A percentile compares a stretch with the other conserved stretches of the same genome.
phyloP scores from a whole-genome alignment of 2,797 vertebrate species.

The Paguma larvata region DNA sequence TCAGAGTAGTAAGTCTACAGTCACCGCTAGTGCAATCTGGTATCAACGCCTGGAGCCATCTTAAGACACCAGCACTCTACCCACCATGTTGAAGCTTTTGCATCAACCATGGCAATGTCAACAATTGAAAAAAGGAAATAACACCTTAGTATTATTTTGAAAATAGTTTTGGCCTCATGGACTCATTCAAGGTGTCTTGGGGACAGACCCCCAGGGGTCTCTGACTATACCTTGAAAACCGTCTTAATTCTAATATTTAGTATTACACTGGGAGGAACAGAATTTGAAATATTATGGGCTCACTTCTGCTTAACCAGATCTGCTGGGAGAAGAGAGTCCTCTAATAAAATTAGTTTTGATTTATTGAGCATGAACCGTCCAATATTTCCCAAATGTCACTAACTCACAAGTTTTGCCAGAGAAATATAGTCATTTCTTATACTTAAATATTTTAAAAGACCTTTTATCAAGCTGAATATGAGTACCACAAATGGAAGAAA shows the following conservation, averaged over 20 bases:
- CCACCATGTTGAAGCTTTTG: not conserved
- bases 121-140: not conserved
- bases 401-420: constrained; percentile 58
- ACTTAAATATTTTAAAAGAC: constrained; percentile 45
- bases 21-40: not conserved
- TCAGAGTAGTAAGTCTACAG: too few species aligned
- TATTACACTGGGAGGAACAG: not conserved
- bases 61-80: not conserved
- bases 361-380: not conserved
- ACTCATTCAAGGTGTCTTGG: not conserved
- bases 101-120: not conserved
- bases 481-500: constrained; percentile 1
- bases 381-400: constrained; percentile 35
- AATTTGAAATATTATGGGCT: not conserved
- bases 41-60: not conserved
- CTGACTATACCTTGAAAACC: not conserved
- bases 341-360: constrained; percentile 51
- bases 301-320: not conserved
- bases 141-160: not conserved
- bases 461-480: constrained; percentile 42
- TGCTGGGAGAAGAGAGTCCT: not conserved
- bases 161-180: constrained; percentile 10
- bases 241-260: not conserved
- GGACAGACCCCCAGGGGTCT: not conserved
- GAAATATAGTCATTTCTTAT: constrained; percentile 1